Conservation (phyloP, 2,797 vertebrate species). For the Pterois miles region DNA sequence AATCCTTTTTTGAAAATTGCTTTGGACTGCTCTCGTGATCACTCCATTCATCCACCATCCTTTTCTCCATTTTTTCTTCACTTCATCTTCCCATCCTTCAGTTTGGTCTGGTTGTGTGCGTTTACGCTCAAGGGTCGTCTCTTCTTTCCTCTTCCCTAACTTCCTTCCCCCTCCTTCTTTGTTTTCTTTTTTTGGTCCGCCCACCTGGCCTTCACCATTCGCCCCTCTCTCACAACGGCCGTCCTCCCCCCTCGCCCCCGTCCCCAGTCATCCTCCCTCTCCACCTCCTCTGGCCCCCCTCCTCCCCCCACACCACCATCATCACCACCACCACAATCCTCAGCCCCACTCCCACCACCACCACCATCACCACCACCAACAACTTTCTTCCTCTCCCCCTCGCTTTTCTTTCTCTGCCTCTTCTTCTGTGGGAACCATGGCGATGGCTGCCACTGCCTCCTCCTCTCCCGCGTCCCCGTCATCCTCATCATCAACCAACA, state of each 20-base stretch:
- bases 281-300: conserved; percentile 52
- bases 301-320: conserved; percentile 19
- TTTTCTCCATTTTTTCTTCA: too few relatives aligned
- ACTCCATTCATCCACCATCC: not conserved
- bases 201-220: conserved; percentile 69
- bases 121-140: not conserved
- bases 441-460: conserved; percentile 50
- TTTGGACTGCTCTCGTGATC: not conserved
- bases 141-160: not conserved
- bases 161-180: not conserved
- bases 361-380: conserved; percentile 38
- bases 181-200: not conserved
- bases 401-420: conserved; percentile 17
- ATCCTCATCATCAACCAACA: conserved; percentile 57
- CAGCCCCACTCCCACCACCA: conserved; percentile 11
- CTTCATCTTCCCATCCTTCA: not conserved
- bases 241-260: conserved; percentile 76
- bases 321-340: conserved; percentile 23
- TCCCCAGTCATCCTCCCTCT: conserved; percentile 59
- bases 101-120: not conserved
- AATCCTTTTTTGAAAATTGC: not conserved
- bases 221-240: conserved; percentile 75
- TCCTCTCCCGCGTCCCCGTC: conserved; percentile 59
- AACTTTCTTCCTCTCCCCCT: conserved; percentile 40
- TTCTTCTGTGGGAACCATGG: conserved; percentile 49